Base-by-base conservation (phyloP, 2,797 vertebrate species). In the Ptychobarbus kaznakovi region DNA sequence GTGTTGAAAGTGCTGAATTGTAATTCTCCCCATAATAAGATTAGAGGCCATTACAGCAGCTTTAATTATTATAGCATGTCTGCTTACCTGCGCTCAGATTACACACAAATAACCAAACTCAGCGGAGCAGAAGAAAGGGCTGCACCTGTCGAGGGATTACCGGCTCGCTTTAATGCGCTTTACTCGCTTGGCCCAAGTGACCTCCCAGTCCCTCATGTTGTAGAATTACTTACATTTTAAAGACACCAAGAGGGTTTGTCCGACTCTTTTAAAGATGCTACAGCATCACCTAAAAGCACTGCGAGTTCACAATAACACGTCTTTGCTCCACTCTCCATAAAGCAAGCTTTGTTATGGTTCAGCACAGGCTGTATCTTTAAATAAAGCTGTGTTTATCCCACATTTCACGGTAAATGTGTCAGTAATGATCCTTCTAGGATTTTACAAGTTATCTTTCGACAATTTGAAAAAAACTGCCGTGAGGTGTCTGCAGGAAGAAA, bases 1-100 rank as follows among this genome's bases (percentile, higher is more conserved):
- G 28, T 70, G 28, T 63, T 40, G 46, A 32, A 49, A 42, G 16
- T 58, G 32, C 78, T 51, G 32, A 32, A 38, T 74, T 65, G 53
- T 85, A 85, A 85, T 80, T 42, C 22, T 42, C 32, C 22, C 32
- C 42, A n/a, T 65, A 74, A 81, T 80, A 85, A 42, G 78, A 85
- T 80, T 80, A 80, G 56, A 81, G 63, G 10, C 44, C 35, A 74
- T 81, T 85, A 85, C 66, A 85, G 77, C 77, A 65, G 44, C 32
- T 80, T 51, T 53, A 76, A 65, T 63, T 85, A 74, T 73, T 66
- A 74, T 80, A 80, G 84, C 56, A 66, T 40, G 77, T 42, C 40
- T 61, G 28, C 3, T 9, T 25, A 49, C 51, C 53, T 80, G 77
- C 15, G 4, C 28, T 85, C 25, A 38, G 68, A 85, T 73, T 46